Conservation (phyloP, 1,140 invertebrate genomes). For the Metopolophium dirhodum region DNA sequence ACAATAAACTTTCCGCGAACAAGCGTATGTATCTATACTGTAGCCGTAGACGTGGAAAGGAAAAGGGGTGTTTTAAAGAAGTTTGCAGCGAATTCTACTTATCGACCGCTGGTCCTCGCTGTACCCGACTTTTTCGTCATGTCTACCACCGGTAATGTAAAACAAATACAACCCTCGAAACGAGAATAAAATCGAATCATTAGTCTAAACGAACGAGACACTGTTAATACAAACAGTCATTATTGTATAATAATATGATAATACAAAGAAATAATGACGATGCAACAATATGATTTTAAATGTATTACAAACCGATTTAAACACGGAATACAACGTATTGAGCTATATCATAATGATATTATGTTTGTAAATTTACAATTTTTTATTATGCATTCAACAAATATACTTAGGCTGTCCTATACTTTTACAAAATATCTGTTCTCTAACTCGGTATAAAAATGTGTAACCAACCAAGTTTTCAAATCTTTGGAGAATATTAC, state of each 20-base stretch:
- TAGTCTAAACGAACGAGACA: too few species aligned
- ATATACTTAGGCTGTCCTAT: background rate
- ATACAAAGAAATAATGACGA: background rate
- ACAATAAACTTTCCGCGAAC: constrained; percentile 18
- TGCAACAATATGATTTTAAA: background rate
- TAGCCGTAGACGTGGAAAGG: background rate
- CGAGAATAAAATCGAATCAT: too few species aligned
- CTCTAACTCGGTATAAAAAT: constrained; percentile 10
- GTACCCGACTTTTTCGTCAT: background rate
- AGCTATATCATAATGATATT: background rate
- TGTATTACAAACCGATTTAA: background rate
- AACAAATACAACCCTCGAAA: too few species aligned
- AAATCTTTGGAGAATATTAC: constrained; percentile 45
- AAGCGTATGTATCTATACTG: background rate
- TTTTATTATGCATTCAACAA: background rate
- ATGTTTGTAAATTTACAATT: background rate
- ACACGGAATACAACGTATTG: background rate
- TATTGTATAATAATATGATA: background rate
- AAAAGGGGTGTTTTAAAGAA: background rate
- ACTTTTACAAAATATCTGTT: background rate
- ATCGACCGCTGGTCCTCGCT: background rate
- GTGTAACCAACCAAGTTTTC: constrained; percentile 40
- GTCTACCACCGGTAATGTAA: background rate
- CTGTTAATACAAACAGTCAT: too few species aligned
- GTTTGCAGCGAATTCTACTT: background rate